Base-by-base conservation (phyloP, 2,113 vertebrate genomes). In the Ranitomeya imitator region DNA sequence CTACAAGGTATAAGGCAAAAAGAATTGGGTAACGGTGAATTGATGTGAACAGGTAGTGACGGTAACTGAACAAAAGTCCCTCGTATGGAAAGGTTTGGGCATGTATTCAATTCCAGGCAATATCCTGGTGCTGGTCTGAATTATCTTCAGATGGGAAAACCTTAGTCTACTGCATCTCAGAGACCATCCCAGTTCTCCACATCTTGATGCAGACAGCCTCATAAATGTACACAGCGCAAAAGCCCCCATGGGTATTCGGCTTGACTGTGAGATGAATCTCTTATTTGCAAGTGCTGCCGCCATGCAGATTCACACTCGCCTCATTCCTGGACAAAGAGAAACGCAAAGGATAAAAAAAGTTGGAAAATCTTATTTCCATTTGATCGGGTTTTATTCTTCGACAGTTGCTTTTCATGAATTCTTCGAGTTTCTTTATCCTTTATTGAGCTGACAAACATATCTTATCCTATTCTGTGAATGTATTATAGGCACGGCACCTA, bases 121-220 rank as follows among this genome's bases (percentile, higher is more conserved):
- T 88, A 88, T 88, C 73, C 80, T 19, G 45, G 57, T 88, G 81
- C 73, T 88, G 87, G 80, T 77, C 81, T 78, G 37, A 76, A 84
- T 88, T 84, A 84, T 23, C 80, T 67, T 88, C 87, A 88, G 69
- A 84, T 67, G 79, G 52, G 87, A 73, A 84, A 88, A 87, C 63
- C 26, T 7, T 37, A 19, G 52, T 19, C 79, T 74, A 8, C n/a
- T 18, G 31, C 54, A 73, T 18, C 67, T 23, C 55, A 10, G 18
- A 82, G 10, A 76, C 45, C 14, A 77, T 51, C 57, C 19, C 31
- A 15, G 18, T 26, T 74, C 63, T 76, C 14, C 67, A 80, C 59
- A 77, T 83, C 45, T 83, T 55, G 21, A 73, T 77, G 52, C 57
- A 55, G 59, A n/a, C 81, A 57, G 87, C 55, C 61, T 52, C 61